Percentiles rank a stretch among this genome's conserved stretches.
These are phyloP conservation scores for Callimorpha dominula DNA, from an alignment of 2,888 invertebrate genomes.

Conservation along the genomic window DNA sequence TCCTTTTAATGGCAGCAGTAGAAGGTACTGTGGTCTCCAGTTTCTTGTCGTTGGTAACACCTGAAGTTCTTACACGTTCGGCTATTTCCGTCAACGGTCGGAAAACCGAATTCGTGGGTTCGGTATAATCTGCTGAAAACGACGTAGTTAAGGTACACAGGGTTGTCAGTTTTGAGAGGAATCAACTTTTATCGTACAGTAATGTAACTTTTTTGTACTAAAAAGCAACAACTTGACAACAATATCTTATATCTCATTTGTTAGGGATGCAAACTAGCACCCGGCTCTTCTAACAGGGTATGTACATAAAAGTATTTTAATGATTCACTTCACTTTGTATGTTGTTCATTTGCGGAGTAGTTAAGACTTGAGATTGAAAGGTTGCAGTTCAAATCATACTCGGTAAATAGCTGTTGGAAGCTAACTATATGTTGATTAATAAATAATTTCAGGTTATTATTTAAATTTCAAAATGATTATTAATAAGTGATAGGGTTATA, in stretches of 20 bases:
- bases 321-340: not conserved
- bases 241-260: not conserved
- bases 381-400: not conserved
- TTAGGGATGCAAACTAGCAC: not conserved
- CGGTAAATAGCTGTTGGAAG: not conserved
- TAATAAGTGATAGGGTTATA: not conserved
- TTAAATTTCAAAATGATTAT: not conserved
- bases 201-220: not conserved
- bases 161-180: slow-evolving; percentile 6
- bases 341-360: not conserved
- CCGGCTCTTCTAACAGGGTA: not conserved
- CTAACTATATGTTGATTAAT: too few relatives aligned
- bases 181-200: too few relatives aligned
- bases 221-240: not conserved
- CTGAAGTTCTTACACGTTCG: slow-evolving; percentile 1
- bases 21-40: not conserved
- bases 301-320: not conserved
- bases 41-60: not conserved
- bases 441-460: not conserved
- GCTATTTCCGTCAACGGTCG: slow-evolving; percentile 13
- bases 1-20: not conserved
- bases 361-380: not conserved
- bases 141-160: slow-evolving; percentile 5
- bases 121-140: not conserved
- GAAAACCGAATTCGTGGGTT: slow-evolving; percentile 6